A percentile compares a stretch with the other conserved stretches of the same genome.
These are phyloP conservation scores for Etia nguti DNA, from an alignment of 2,113 vertebrate species.

Conservation along the genomic window DNA sequence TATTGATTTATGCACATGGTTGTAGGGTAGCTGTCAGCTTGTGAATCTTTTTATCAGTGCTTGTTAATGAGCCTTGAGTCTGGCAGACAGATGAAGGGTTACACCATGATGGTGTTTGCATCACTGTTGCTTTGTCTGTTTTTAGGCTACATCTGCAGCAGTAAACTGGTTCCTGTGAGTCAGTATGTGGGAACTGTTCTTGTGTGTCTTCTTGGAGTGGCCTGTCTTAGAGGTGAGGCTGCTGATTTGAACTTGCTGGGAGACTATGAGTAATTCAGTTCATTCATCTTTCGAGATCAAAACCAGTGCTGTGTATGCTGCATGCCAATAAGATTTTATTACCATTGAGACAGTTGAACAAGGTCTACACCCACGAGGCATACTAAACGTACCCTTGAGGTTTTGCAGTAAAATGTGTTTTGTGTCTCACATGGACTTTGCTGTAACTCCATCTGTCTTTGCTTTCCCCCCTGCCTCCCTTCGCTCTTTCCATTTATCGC, in stretches of 20 bases:
- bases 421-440: not conserved
- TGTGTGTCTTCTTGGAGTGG: constrained; percentile 82
- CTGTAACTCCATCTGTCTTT: not conserved
- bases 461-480: not conserved
- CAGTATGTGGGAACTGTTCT: constrained; percentile 83
- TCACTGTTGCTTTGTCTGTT: constrained; percentile 3
- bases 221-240: constrained; percentile 84
- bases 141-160: constrained; percentile 83
- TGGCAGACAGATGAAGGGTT: not conserved
- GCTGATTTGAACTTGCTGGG: not conserved
- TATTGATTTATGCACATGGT: constrained; percentile 44
- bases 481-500: not conserved
- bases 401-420: not conserved
- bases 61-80: constrained; percentile 13
- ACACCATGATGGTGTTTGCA: not conserved
- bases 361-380: constrained; percentile 17
- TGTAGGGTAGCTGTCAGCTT: constrained; percentile 2
- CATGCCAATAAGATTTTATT: constrained; percentile 12
- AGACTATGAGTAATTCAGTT: not conserved
- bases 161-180: constrained; percentile 81
- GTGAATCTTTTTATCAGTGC: constrained; percentile 9
- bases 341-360: constrained; percentile 8
- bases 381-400: constrained; percentile 28
- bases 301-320: not conserved
- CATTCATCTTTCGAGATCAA: constrained; percentile 6